Base-by-base conservation (phyloP, 2,797 vertebrate species). In the Sciaenops ocellatus region DNA sequence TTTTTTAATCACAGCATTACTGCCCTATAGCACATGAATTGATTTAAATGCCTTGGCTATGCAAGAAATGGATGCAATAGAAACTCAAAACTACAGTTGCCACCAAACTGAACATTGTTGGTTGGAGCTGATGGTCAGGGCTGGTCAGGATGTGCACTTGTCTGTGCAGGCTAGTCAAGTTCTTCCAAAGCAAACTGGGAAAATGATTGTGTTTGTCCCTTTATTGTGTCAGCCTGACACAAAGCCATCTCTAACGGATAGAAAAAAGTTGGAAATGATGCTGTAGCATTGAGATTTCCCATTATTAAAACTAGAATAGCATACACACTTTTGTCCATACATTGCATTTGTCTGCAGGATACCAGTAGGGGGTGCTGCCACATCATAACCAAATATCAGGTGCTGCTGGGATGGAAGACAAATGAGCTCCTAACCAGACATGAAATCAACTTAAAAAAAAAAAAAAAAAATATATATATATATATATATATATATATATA, bases 281-380 rank as follows among this genome's bases (percentile, higher is more conserved):
- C 20, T 22, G 11, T n/a, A 22, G 12, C n/a, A 63, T 46, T 28
- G 24, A 5, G 1, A 15, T 30, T 8, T 34, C 1, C 41, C 22
- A 20, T 20, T 57, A 10, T 12, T 59, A 18, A 6, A 28, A 4
- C 18, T 48, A 48, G 18, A 50, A 18, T 24, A 52, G 24, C 22
- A 52, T 13, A 12, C 24, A 18, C 28, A 26, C 18, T 54, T 50
- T 66, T 65, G 55, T 15, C 5, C 38, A 71, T 3, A 59, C 1
- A 9, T 6, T 56, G 42, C 9, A 52, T 15, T 41, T 16, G 20
- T 52, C 3, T 60, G 5, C 11, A 73, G 5, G 28, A 2, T 11
- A 72, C 74, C 83, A 78, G 48, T 71, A 74, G 70, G 69, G 75
- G 78, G 61, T 18, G 74, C 74, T 78, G 24, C 22, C 50, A 75